phyloP scores from a whole-genome alignment of 2,888 invertebrate genomes.

The Ptilodon capucinus region DNA sequence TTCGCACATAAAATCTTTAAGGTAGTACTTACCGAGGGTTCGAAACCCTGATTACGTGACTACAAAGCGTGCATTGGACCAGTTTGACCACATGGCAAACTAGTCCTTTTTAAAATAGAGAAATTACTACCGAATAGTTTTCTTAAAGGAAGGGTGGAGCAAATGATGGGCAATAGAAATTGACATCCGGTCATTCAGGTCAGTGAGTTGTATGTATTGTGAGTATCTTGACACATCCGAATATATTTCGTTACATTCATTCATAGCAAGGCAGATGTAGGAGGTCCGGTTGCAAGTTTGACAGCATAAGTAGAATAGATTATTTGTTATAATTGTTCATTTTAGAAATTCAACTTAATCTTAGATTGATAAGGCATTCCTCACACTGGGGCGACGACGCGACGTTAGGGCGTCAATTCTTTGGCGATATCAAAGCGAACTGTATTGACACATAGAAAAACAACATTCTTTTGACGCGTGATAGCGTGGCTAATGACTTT shows the following conservation, averaged over 20 bases:
- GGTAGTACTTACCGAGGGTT: no score
- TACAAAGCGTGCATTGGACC: no score
- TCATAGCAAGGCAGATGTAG: constrained; percentile 10
- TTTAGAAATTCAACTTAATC: neutral
- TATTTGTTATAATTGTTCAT: neutral
- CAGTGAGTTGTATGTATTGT: constrained; percentile 14
- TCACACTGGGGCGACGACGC: no score
- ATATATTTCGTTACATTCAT: constrained; percentile 12
- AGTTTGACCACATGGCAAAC: no score
- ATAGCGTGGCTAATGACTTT: no score
- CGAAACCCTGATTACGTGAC: no score
- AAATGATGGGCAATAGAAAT: constrained; percentile 11
- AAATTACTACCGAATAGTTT: neutral
- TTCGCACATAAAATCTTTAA: no score
- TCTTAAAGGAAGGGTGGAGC: constrained; percentile 7
- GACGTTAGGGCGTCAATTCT: no score
- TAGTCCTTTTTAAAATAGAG: no score
- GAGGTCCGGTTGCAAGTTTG: neutral
- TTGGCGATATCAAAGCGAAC: no score
- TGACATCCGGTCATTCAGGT: constrained; percentile 29
- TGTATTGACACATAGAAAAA: no score
- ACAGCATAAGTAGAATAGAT: neutral
- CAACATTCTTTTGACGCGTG: no score
- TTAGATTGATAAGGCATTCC: neutral
- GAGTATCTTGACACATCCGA: constrained; percentile 8